These are phyloP conservation scores for Aythya baeri DNA, from an alignment of 2,113 vertebrate genomes.

Conservation along the genomic window DNA sequence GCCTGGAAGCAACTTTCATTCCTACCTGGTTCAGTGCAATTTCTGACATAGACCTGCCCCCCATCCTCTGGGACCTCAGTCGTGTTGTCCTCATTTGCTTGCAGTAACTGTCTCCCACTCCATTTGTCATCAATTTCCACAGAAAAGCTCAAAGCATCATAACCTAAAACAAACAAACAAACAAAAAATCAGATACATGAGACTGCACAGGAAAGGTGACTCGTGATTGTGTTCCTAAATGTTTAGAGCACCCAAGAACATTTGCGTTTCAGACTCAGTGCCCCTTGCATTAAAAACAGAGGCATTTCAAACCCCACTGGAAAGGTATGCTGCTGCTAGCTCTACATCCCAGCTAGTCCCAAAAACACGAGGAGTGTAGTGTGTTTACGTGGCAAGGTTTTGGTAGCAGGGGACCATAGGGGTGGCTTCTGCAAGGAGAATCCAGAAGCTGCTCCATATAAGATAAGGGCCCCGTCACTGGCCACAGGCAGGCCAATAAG, in stretches of 20 bases:
- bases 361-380: neutral
- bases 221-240: neutral
- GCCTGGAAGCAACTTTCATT: neutral
- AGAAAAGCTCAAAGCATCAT: conserved; percentile 71
- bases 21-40: conserved; percentile 96
- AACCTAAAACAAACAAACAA: conserved; percentile 69
- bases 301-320: neutral
- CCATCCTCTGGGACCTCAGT: conserved; percentile 68
- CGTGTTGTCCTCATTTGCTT: conserved; percentile 74
- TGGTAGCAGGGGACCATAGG: no score
- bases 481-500: no score
- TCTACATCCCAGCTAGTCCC: neutral
- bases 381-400: no score
- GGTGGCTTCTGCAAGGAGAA: no score
- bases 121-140: conserved; percentile 71
- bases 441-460: no score
- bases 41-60: conserved; percentile 74
- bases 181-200: neutral
- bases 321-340: neutral
- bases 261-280: fast-evolving
- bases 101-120: conserved; percentile 87
- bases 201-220: neutral
- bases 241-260: neutral
- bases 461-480: no score
- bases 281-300: neutral